Percentiles rank a stretch among this genome's conserved stretches.
phyloP scores from a whole-genome alignment of 92 coral and sea anemone species.

The Actinostola sp. region DNA sequence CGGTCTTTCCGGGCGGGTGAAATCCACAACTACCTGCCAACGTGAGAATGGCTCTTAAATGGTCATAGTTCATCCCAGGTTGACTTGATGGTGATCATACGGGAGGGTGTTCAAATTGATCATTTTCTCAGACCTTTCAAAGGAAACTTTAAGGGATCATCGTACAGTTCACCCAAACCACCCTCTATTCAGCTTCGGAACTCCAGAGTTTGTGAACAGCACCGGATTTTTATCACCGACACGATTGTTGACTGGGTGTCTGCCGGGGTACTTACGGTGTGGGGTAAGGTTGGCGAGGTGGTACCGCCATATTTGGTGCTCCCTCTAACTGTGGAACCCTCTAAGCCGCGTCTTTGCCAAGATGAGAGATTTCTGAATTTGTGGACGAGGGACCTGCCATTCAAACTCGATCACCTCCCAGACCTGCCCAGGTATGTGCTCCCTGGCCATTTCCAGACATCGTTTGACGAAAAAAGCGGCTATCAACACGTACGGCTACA shows the following conservation, averaged over 20 bases:
- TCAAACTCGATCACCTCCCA: conserved; percentile 25
- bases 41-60: conserved; percentile 9
- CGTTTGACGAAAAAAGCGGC: conserved; percentile 39
- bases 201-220: conserved; percentile 7
- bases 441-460: conserved; percentile 21
- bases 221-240: conserved; percentile 7
- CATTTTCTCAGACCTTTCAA: conserved; percentile 29
- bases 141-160: conserved; percentile 16
- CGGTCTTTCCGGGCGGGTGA: conserved; percentile 27
- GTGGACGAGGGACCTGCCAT: conserved; percentile 33
- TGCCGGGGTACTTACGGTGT: conserved; percentile 22
- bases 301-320: conserved; percentile 23
- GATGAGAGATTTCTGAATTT: conserved; percentile 29
- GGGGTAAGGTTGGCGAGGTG: conserved; percentile 18
- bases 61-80: conserved; percentile 15
- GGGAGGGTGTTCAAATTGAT: conserved; percentile 36
- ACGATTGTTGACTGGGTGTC: conserved; percentile 22
- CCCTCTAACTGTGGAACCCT: conserved; percentile 11
- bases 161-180: conserved; percentile 6
- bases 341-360: conserved; percentile 29
- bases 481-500: conserved; percentile 42
- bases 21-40: conserved; percentile 12
- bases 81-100: too few species aligned
- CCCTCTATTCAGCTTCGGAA: conserved; percentile 20
- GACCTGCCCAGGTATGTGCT: too few species aligned